phyloP scores from a whole-genome alignment of 2,797 vertebrate genomes.

The Gymnopithys bicolor region DNA sequence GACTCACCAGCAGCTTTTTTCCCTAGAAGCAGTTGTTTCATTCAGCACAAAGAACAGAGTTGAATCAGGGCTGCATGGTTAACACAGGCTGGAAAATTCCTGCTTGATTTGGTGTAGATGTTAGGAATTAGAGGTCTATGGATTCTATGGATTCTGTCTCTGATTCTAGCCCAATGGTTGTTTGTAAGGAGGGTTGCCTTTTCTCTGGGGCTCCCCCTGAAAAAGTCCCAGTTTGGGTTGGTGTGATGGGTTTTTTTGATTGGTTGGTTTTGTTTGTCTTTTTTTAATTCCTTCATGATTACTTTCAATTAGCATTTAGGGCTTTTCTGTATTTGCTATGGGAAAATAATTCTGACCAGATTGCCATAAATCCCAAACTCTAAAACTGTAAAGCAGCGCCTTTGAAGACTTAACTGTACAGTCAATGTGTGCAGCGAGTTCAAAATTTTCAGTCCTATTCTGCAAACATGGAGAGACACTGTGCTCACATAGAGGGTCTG shows the following conservation, averaged over 20 bases:
- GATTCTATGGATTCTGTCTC: not conserved
- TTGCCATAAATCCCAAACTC: not conserved
- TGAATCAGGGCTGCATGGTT: not conserved
- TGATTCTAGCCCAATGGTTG: not conserved
- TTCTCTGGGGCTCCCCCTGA: not conserved
- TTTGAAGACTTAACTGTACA: not conserved
- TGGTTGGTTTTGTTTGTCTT: not conserved
- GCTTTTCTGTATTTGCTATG: not conserved
- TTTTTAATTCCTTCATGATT: not conserved
- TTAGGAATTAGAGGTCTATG: not conserved
- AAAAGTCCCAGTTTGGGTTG: not conserved
- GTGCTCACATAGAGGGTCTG: accelerated
- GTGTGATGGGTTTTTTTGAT: not conserved
- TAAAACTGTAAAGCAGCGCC: not conserved
- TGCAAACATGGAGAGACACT: not conserved
- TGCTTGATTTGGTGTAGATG: not conserved
- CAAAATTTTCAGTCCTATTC: not conserved
- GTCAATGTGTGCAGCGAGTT: accelerated
- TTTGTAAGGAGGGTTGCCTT: not conserved
- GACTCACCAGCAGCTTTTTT: not conserved
- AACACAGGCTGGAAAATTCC: not conserved
- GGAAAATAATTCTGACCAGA: not conserved
- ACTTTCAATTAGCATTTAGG: not conserved
- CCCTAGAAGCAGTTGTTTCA: not conserved
- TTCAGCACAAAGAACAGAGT: not conserved